Percentiles rank a stretch among this genome's conserved stretches.
Conservation (phyloP, 2,888 invertebrate genomes). For the Caradrina clavipalpis region DNA sequence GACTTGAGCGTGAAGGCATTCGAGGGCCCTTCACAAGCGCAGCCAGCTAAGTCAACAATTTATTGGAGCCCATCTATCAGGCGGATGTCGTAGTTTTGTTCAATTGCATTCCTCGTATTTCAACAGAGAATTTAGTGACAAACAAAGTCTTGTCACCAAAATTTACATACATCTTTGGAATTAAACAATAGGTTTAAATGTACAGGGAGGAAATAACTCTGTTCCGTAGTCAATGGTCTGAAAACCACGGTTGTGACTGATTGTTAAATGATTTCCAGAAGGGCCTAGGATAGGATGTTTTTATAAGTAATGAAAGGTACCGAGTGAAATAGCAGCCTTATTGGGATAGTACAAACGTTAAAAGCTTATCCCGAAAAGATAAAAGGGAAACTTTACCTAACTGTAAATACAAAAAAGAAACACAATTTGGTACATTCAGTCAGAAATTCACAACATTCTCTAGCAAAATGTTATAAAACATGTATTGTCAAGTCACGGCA, state of each 20-base stretch:
- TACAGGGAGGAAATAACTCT: conserved; percentile 20
- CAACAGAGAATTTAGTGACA: conserved; percentile 74
- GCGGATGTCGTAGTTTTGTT: conserved; percentile 78
- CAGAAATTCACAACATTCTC: background rate
- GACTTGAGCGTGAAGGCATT: conserved; percentile 65
- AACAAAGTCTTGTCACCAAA: conserved; percentile 59
- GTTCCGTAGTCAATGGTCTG: conserved; percentile 49
- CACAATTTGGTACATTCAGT: background rate
- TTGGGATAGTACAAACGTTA: background rate
- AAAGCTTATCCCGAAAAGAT: too few species aligned
- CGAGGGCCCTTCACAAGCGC: conserved; percentile 57
- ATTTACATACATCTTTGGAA: conserved; percentile 21
- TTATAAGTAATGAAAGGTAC: too few species aligned
- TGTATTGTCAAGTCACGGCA: background rate
- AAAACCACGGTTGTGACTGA: conserved; percentile 51
- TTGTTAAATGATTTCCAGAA: conserved; percentile 30
- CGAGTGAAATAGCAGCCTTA: background rate
- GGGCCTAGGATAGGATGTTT: conserved; percentile 2
- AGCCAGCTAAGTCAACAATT: conserved; percentile 79
- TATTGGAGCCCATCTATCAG: conserved; percentile 84
- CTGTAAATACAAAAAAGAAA: too few species aligned
- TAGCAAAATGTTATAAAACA: background rate
- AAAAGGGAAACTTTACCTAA: too few species aligned
- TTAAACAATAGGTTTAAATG: background rate
- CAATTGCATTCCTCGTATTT: conserved; percentile 81